Conservation (phyloP, 1,140 invertebrate species). For the Drosophila bipectinata region DNA sequence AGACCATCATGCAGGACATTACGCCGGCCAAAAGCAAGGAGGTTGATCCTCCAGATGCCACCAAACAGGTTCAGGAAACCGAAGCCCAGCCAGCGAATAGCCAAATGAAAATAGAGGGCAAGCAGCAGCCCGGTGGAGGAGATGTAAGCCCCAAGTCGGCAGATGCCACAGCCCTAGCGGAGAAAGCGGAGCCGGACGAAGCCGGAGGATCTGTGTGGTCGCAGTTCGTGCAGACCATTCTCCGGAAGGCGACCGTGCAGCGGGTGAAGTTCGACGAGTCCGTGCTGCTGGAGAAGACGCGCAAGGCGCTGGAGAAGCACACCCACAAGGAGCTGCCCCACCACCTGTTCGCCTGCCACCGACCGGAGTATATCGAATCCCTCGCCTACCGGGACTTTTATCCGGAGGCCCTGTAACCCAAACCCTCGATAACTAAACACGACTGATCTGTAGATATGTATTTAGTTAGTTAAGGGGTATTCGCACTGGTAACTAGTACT, state of each 20-base stretch:
- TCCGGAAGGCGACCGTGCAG: slow-evolving; percentile 68
- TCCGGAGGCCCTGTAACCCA: slow-evolving; percentile 54
- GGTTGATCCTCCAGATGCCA: background rate
- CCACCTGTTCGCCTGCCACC: slow-evolving; percentile 68
- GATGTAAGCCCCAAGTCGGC: background rate
- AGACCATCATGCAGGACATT: slow-evolving; percentile 67
- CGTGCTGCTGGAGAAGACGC: slow-evolving; percentile 67
- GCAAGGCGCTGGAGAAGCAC: slow-evolving; percentile 65
- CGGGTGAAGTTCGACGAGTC: slow-evolving; percentile 70
- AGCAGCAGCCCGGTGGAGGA: background rate
- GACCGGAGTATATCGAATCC: slow-evolving; percentile 68
- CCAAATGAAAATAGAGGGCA: background rate
- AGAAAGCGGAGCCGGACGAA: background rate
- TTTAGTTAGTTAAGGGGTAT: slow-evolving; percentile 36
- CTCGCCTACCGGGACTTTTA: slow-evolving; percentile 77
- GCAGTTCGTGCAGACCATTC: slow-evolving; percentile 74
- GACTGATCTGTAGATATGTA: slow-evolving; percentile 70
- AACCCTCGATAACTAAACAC: slow-evolving; percentile 21
- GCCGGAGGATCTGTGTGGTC: slow-evolving; percentile 70
- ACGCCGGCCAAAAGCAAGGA: slow-evolving; percentile 13
- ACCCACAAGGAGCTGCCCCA: slow-evolving; percentile 53
- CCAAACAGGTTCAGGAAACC: slow-evolving; percentile 1
- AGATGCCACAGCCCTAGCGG: background rate
- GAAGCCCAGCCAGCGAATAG: background rate
- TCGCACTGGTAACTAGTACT: background rate